Evolutionary conservation across 2,113 vertebrate genomes (phyloP), one percentile per base, ranked within the genome.

Genomic region (Syngnathus floridae): DNA sequence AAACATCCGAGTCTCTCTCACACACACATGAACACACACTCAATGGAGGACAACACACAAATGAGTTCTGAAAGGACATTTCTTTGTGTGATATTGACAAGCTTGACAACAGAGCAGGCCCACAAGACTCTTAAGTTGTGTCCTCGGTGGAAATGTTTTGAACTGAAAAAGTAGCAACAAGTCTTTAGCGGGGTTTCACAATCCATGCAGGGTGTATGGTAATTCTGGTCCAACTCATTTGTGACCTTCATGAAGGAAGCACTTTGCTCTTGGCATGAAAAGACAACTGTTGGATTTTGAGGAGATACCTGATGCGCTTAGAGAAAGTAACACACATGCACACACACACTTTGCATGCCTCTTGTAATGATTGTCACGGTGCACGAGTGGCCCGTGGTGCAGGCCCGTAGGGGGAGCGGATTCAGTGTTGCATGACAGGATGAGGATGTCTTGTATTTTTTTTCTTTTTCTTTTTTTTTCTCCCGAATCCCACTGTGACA

Each of bases 261-360:
- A 31, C 64, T 54, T 45, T 76, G 49, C 3, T 31, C 46, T 65
- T 26, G 43, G 65, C 77, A 72, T 80, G 59, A 86, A 84, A 80
- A 74, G 26, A 65, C 31, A 37, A 46, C 45, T 60, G 75, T 71
- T 81, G 72, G 62, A 68, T 74, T 76, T 64, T 66, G 43, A 82
- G 67, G 66, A 76, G 71, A 61, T 82, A 81, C 79, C 78, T 80
- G 76, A 68, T 65, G 73, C 70, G 76, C 66, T 72, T 67, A 74
- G 75, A 68, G 66, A 62, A 43, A 37, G 36, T 75, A 22, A 21
- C 38, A 64, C 46, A 56, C 6, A 10, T 21, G 6, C 54, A 16
- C 54, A 17, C 26, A 35, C 26, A 9, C 26, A 35, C 48, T 19
- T 46, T 16, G 21, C 22, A 31, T 49, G n/a, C 62, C 66, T 67